These are phyloP conservation scores for Babylonia areolata DNA, from an alignment of 1,140 invertebrate species.

Conservation along the genomic window DNA sequence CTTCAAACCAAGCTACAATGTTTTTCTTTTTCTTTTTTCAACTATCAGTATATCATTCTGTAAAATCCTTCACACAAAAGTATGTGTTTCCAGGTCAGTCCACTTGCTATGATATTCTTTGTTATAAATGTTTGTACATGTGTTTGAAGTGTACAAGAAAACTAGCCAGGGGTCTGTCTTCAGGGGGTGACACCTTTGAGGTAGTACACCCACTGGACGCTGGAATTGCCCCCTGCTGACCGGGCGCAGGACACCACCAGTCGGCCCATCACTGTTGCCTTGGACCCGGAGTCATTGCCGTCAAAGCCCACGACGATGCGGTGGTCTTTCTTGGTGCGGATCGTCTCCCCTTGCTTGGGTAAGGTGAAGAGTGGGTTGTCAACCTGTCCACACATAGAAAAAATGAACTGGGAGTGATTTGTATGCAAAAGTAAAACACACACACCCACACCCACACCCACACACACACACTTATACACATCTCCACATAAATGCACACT, in stretches of 20 bases:
- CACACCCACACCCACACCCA: too few species aligned
- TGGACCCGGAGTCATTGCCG: slow-evolving; percentile 70
- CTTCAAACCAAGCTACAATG: background rate
- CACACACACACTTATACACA: too few species aligned
- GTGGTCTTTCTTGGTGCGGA: slow-evolving; percentile 73
- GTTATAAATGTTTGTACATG: too few species aligned
- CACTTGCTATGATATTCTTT: background rate
- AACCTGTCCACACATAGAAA: slow-evolving; percentile 54
- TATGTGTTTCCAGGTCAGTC: background rate
- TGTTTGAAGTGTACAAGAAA: background rate
- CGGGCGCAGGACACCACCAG: slow-evolving; percentile 73
- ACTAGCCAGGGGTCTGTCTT: background rate
- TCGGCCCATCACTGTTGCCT: slow-evolving; percentile 75
- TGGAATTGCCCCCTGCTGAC: slow-evolving; percentile 68
- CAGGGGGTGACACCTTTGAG: slow-evolving; percentile 72
- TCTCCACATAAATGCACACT: too few species aligned
- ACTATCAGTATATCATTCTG: background rate
- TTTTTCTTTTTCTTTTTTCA: background rate
- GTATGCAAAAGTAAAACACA: too few species aligned
- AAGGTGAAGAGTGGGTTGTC: slow-evolving; percentile 76
- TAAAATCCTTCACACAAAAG: too few species aligned
- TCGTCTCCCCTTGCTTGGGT: slow-evolving; percentile 72
- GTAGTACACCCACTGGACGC: slow-evolving; percentile 76
- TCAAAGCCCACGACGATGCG: slow-evolving; percentile 75
- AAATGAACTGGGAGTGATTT: too few species aligned